Evolutionary conservation across 2,113 vertebrate genomes (phyloP).

Genomic region (Oceanites oceanicus): DNA sequence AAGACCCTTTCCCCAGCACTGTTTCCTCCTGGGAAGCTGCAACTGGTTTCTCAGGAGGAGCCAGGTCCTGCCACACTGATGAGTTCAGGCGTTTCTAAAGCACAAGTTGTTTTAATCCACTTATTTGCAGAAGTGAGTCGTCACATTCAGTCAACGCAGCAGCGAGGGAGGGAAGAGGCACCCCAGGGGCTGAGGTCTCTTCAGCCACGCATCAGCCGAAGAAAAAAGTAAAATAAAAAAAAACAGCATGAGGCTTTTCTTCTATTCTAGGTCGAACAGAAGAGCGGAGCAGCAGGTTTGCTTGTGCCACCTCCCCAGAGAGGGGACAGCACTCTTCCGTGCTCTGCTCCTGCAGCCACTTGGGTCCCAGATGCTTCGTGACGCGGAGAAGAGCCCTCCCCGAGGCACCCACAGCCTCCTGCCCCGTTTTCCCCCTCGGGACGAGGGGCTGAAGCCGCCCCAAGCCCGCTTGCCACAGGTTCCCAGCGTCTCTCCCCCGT

Average conservation of each 20-base stretch:
- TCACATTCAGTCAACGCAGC: neutral
- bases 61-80: neutral
- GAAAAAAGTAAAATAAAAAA: neutral
- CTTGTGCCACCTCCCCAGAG: neutral
- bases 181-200: neutral
- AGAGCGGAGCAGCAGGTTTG: neutral
- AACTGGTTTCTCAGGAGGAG: neutral
- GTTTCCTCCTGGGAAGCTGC: neutral
- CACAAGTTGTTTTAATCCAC: neutral
- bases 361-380: accelerated
- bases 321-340: neutral
- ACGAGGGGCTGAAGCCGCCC: neutral
- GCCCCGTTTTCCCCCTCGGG: accelerated
- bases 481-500: neutral
- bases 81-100: neutral
- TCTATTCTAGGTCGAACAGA: neutral
- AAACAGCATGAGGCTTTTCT: neutral
- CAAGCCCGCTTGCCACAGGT: accelerated
- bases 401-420: neutral
- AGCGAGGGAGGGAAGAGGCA: neutral
- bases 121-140: neutral
- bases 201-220: neutral
- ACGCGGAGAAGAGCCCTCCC: neutral
- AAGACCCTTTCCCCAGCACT: neutral
- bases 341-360: neutral